Evolutionary conservation across 2,113 vertebrate species (phyloP).

Genomic region (Leptobrachium leishanense): DNA sequence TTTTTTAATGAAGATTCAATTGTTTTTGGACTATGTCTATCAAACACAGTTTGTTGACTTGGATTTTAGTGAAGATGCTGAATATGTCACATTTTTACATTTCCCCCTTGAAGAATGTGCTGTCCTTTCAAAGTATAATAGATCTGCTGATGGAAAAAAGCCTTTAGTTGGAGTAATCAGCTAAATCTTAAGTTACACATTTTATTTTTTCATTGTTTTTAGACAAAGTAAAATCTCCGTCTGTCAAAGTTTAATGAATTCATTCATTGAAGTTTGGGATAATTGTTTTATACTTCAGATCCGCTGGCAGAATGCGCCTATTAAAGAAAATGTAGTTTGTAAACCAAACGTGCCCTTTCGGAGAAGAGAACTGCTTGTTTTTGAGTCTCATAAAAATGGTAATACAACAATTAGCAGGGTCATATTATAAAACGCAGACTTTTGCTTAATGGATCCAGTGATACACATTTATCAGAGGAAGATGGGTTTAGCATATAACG

Average conservation of each 20-base stretch:
- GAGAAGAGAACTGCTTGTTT: conserved; percentile 62
- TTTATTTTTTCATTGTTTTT: no score
- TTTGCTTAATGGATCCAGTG: conserved; percentile 75
- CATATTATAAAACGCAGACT: conserved; percentile 75
- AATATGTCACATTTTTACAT: no score
- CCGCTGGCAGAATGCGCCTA: conserved; percentile 58
- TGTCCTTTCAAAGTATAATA: no score
- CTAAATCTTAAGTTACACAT: no score
- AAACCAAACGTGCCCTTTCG: conserved; percentile 60
- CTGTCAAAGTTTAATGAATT: background rate
- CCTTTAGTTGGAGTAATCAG: no score
- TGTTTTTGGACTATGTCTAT: no score
- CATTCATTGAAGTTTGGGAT: background rate
- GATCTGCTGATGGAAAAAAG: no score
- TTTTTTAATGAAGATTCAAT: no score
- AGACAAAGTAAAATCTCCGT: background rate
- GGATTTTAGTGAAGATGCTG: no score
- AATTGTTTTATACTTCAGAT: conserved; percentile 52
- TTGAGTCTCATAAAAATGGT: conserved; percentile 81
- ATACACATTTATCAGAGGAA: conserved; percentile 79
- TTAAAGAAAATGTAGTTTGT: conserved; percentile 57
- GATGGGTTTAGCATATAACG: conserved; percentile 84
- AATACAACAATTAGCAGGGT: conserved; percentile 79
- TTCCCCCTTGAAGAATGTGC: no score
- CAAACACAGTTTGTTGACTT: no score